Evolutionary conservation across 2,888 invertebrate species (phyloP).

Genomic region (Caenorhabditis sp.): DNA sequence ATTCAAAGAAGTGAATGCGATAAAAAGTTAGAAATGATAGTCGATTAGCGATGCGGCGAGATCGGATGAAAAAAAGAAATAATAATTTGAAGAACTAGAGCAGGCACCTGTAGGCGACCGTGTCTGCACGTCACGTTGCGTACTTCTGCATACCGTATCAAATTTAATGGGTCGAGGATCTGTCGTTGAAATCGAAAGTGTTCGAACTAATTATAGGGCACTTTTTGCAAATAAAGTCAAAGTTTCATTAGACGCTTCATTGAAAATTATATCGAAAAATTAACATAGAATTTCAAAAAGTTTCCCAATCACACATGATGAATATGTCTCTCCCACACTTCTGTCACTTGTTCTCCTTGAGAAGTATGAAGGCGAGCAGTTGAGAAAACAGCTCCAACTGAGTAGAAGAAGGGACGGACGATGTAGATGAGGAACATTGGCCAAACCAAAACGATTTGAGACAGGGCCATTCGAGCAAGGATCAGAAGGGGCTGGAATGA

Average conservation of each 20-base stretch:
- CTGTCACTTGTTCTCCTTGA: constrained; percentile 57
- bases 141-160: constrained; percentile 4
- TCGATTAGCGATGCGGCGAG: background rate
- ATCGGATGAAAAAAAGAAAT: background rate
- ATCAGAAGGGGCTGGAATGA: constrained; percentile 62
- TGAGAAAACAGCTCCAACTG: constrained; percentile 67
- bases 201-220: background rate
- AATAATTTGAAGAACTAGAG: background rate
- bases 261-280: background rate
- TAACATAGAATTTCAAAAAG: background rate
- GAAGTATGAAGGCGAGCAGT: constrained; percentile 67
- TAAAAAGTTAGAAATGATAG: constrained; percentile 45
- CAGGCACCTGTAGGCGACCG: background rate
- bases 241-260: background rate
- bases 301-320: constrained; percentile 39
- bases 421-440: constrained; percentile 65
- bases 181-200: too few relatives aligned
- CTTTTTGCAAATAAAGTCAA: background rate
- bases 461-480: constrained; percentile 59
- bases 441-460: constrained; percentile 64
- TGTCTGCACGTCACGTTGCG: constrained; percentile 24
- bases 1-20: constrained; percentile 27
- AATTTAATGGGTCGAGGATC: too few relatives aligned
- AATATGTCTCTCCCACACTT: constrained; percentile 63
- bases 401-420: constrained; percentile 69